Percentiles rank a stretch among this genome's conserved stretches.
phyloP scores from a whole-genome alignment of 1,140 invertebrate genomes.

The Rhagoletis pomonella region DNA sequence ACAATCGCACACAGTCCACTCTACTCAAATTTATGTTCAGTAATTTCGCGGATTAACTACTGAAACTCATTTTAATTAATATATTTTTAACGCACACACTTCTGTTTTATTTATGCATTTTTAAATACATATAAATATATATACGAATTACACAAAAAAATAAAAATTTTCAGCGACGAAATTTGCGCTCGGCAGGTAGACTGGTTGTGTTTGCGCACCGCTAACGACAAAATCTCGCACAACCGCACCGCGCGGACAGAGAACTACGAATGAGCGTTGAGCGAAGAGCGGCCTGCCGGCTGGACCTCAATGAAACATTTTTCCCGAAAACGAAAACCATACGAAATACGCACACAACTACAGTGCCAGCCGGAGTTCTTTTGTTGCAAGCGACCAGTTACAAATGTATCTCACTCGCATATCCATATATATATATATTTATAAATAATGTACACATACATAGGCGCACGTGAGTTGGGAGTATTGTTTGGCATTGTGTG shows the following conservation, averaged over 20 bases:
- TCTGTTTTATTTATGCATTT: background rate
- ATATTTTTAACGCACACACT: background rate
- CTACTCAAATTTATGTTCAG: no score
- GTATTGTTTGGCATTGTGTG: background rate
- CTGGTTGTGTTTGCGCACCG: constrained; percentile 32
- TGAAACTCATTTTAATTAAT: background rate
- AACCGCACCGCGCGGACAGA: constrained; percentile 47
- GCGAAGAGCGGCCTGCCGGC: constrained; percentile 33
- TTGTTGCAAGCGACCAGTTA: constrained; percentile 24
- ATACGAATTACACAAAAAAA: background rate
- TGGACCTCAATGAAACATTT: constrained; percentile 48
- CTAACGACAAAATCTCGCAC: constrained; percentile 37
- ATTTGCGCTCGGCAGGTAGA: constrained; percentile 31
- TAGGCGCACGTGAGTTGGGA: no score
- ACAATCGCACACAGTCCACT: background rate
- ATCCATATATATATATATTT: no score
- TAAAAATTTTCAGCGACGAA: constrained; percentile 29
- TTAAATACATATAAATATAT: background rate
- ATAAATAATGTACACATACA: background rate
- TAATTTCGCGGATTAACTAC: no score
- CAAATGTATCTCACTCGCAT: constrained; percentile 15
- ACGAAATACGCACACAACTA: background rate
- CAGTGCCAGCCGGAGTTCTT: background rate
- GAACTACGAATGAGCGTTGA: constrained; percentile 38
- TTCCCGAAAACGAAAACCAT: constrained; percentile 14